Evolutionary conservation across 2,113 vertebrate genomes (phyloP).

Genomic region (Arizona elegans): DNA sequence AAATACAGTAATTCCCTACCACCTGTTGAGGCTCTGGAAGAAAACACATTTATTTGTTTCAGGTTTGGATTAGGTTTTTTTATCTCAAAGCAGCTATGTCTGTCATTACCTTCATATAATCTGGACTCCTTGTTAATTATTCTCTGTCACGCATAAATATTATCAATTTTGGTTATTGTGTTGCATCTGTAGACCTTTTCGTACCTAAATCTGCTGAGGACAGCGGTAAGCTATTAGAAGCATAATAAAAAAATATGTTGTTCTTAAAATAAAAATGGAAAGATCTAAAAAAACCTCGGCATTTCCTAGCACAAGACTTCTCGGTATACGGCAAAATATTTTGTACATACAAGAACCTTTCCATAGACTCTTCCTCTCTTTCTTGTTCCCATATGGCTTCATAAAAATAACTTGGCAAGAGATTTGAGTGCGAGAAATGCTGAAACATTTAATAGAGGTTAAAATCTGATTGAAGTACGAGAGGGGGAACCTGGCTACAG

Average conservation of each 20-base stretch:
- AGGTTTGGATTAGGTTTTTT: background rate
- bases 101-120: background rate
- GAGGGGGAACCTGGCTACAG: background rate
- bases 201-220: background rate
- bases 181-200: background rate
- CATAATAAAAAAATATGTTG: background rate
- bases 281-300: background rate
- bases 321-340: background rate
- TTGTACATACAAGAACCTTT: background rate
- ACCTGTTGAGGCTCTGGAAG: background rate
- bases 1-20: background rate
- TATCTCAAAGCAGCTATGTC: background rate
- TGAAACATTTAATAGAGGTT: conserved; percentile 16
- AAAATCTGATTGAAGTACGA: background rate
- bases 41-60: background rate
- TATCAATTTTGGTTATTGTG: background rate
- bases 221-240: background rate
- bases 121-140: background rate
- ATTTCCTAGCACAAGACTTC: background rate
- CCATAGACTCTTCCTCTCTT: background rate
- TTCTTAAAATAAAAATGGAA: background rate
- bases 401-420: conserved; percentile 7
- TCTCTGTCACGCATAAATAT: background rate
- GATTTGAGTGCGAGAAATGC: background rate
- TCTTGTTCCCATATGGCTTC: background rate